Percentiles rank a stretch among this genome's conserved stretches.
Conservation (phyloP, 2,113 vertebrate genomes). For the Phyllostomus discolor region DNA sequence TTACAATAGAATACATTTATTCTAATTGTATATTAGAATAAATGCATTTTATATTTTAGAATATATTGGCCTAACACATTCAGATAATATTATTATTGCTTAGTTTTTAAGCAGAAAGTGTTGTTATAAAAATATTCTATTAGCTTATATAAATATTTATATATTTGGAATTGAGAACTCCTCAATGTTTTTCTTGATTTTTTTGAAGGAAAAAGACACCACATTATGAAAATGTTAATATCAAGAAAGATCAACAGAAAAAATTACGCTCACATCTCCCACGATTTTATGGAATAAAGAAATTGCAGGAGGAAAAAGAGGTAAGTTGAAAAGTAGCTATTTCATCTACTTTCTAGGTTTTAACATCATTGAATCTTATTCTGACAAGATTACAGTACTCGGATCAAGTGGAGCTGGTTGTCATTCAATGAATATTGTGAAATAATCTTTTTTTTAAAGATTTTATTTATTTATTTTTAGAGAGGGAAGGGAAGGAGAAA, state of each 20-base stretch:
- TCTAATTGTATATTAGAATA: background rate
- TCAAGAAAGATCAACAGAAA: constrained; percentile 78
- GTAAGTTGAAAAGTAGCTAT: constrained; percentile 63
- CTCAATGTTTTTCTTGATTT: constrained; percentile 74
- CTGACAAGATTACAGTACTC: constrained; percentile 15
- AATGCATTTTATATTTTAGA: constrained; percentile 14
- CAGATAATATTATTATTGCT: background rate
- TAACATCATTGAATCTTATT: constrained; percentile 55
- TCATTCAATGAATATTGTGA: background rate
- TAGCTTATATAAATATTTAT: constrained; percentile 21
- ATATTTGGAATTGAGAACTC: constrained; percentile 66
- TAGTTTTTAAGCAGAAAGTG: constrained; percentile 8
- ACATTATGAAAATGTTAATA: constrained; percentile 83
- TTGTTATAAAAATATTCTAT: background rate
- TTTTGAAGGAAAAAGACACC: constrained; percentile 77
- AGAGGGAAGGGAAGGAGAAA: too few relatives aligned
- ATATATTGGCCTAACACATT: background rate
- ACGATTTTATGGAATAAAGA: constrained; percentile 79
- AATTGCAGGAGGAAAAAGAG: constrained; percentile 82
- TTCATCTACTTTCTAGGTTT: constrained; percentile 53
- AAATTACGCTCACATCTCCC: constrained; percentile 77
- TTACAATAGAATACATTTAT: background rate
- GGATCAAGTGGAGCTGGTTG: background rate
- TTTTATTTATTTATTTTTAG: too few relatives aligned
- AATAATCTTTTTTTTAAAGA: background rate